A percentile compares a stretch with the other conserved stretches of the same genome.
Conservation (phyloP, 2,113 vertebrate species). For the Sebastes schlegelii region DNA sequence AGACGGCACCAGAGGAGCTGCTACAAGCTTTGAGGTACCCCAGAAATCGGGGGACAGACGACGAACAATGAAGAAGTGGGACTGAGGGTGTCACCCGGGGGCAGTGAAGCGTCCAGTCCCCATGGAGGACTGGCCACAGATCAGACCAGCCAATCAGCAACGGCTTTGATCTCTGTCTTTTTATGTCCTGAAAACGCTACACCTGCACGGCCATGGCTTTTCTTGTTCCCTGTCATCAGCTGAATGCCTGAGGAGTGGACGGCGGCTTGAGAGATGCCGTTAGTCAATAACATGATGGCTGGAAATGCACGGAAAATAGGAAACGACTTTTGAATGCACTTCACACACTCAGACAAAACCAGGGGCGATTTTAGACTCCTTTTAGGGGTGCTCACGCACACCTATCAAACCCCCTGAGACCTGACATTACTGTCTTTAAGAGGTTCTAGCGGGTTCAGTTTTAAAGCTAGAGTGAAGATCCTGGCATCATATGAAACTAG, state of each 20-base stretch:
- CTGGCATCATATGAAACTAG: no score
- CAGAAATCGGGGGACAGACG: constrained; percentile 30
- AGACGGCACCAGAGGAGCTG: background rate
- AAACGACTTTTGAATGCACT: no score
- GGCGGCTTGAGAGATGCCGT: no score
- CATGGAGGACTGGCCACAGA: constrained; percentile 41
- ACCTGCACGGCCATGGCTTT: constrained; percentile 69
- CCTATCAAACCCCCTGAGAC: no score
- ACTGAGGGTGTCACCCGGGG: constrained; percentile 61
- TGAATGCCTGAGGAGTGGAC: background rate
- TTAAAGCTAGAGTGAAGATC: no score
- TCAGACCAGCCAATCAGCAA: constrained; percentile 45
- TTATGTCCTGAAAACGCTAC: constrained; percentile 63
- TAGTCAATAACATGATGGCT: no score
- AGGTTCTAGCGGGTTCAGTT: no score
- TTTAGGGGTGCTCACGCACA: no score
- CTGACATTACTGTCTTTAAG: no score
- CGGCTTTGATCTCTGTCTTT: constrained; percentile 75
- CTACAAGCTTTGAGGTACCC: constrained; percentile 37
- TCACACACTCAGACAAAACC: no score
- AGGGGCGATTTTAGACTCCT: no score
- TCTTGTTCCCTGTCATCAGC: constrained; percentile 46
- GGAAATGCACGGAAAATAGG: no score
- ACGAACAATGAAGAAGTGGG: constrained; percentile 59
- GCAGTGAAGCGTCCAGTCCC: constrained; percentile 59